Percentiles rank a stretch among this genome's conserved stretches.
Evolutionary conservation across 2,797 vertebrate species (phyloP).

Genomic region (Sebastes oblongus): DNA sequence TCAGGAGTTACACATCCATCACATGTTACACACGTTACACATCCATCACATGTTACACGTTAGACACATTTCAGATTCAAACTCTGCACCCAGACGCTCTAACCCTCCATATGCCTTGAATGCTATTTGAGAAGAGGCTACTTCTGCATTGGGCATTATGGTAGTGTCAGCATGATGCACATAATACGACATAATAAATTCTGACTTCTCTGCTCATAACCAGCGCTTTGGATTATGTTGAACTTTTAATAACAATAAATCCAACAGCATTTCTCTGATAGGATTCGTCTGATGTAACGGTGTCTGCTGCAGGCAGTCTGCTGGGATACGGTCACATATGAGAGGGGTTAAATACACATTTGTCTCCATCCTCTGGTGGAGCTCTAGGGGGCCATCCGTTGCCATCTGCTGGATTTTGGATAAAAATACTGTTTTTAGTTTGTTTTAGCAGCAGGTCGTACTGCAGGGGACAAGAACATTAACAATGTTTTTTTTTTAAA

Average conservation of each 20-base stretch:
- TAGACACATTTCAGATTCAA: not conserved
- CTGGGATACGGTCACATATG: conserved; percentile 6
- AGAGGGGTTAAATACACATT: conserved; percentile 54
- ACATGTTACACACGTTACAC: too few relatives aligned
- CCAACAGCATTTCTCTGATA: not conserved
- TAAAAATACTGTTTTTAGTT: conserved; percentile 20
- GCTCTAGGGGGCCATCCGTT: conserved; percentile 37
- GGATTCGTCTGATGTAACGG: not conserved
- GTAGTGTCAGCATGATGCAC: not conserved
- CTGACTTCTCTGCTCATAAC: not conserved
- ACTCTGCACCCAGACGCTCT: not conserved
- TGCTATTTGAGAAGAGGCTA: not conserved
- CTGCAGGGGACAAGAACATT: not conserved
- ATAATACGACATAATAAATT: not conserved
- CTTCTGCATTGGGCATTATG: not conserved
- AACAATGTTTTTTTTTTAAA: too few relatives aligned
- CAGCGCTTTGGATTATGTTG: not conserved
- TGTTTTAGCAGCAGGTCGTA: conserved; percentile 2
- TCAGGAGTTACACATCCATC: too few relatives aligned
- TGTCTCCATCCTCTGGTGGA: conserved; percentile 44
- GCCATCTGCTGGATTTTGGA: conserved; percentile 52
- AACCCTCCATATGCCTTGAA: not conserved
- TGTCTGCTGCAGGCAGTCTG: not conserved
- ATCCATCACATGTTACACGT: too few relatives aligned
- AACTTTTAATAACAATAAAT: not conserved